Evolutionary conservation across 2,888 invertebrate species (phyloP), one percentile per base, ranked within the genome.

Genomic region (Drosophila sordidapex): DNA sequence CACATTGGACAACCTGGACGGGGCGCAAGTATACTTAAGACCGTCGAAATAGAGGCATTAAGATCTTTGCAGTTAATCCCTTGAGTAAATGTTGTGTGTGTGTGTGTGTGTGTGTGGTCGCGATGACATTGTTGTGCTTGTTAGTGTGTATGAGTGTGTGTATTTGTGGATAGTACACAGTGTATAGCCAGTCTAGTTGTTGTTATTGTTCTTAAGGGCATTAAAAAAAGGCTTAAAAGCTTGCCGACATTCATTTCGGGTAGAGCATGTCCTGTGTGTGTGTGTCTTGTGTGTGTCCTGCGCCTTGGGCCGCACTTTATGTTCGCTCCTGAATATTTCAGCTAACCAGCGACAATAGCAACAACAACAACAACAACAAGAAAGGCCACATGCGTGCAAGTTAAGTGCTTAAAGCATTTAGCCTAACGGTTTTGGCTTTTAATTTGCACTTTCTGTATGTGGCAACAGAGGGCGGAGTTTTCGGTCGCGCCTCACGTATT

Each of bases 51-150:
- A 89, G 87, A 87, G 87, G 87, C 88, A 88, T 88, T 88, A 89
- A 89, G 90, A 88, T 89, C 90, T 91, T 91, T 91, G 79, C 83
- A 88, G 91, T 91, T 91, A 91, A 91, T 91, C 91, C 91, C 91
- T 79, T 91, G 91, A 91, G 91, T 83, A 91, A 91, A 91, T 87
- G 90, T 87, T 87, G 79, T 83, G 81, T 53, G 53, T 81, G 83
- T 75, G 84, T 25, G 25, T 38, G 15, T 48, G 18, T 69, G 68
- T 58, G 56, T 59, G 58, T 57, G 56, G 85, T 87, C 85, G 84
- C 83, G 85, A 70, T 73, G 71, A 82, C 81, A 81, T 69, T 73
- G 67, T 71, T 70, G 62, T 77, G 76, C 69, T 66, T 60, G 46
- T 46, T 25, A 46, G 46, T 25, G 52, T 57, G 58, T 59, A 51